Base-by-base conservation (phyloP, 2,113 vertebrate genomes). In the Solea solea region DNA sequence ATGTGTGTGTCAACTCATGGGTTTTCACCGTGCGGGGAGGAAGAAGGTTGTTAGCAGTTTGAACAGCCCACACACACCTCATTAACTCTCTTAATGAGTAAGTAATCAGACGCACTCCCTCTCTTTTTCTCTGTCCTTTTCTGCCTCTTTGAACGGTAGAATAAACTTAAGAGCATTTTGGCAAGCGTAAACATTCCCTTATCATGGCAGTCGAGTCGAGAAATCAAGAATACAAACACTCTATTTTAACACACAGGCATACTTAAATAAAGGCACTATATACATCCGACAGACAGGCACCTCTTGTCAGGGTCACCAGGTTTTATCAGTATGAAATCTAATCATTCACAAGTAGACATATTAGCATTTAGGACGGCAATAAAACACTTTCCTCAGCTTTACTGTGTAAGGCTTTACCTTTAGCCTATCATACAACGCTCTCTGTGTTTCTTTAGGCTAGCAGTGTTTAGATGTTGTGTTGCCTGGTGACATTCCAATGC, bases 51-150 rank as follows among this genome's bases (percentile, higher is more conserved):
- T 90, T 89, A 87, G 86, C 74, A 76, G 84, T 91, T 88, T 91
- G 88, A 92, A 89, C 85, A 88, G 73, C 82, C 83, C 84, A 87
- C 79, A 82, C 86, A 92, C 91, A 93, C 87, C 86, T 87, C 90
- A 94, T 93, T 93, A 93, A 88, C 91, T 86, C 89, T 76, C 86
- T 89, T 95, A 95, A 95, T 94, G 94, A 94, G 93, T 89, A 94
- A 90, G 92, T 95, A 95, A 95, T 95, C 82, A 89, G 69, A 85
- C 82, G 72, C 80, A 70, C 78, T 78, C 71, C 77, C 72, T 34
- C 71, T 68, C 65, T 75, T 49, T 78, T 69, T 76, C 73, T 77
- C 64, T 70, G 69, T 61, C 53, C 53, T 41, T 73, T 75, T 56
- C 58, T 57, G 40, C 57, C 45, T 41, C 75, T 78, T 72, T 76